phyloP scores from a whole-genome alignment of 2,888 invertebrate species.

The Lacanobia wlatinum region DNA sequence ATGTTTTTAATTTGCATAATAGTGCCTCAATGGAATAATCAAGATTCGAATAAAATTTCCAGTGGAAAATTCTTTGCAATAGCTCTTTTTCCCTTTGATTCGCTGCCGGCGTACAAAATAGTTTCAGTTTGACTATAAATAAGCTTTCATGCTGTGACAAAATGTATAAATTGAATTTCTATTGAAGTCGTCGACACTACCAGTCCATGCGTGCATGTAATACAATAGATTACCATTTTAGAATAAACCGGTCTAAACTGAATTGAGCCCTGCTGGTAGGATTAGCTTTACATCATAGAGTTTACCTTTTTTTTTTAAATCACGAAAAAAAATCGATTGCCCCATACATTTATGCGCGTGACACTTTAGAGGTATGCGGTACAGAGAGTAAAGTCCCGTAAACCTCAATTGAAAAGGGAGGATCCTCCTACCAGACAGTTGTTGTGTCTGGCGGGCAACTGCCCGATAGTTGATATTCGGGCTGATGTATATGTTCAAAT shows the following conservation, averaged over 20 bases:
- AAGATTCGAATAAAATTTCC: slow-evolving; percentile 49
- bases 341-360: no score
- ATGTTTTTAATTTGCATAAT: slow-evolving; percentile 62
- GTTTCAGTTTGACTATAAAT: slow-evolving; percentile 36
- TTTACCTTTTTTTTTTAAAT: no score
- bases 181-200: slow-evolving; percentile 27
- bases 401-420: no score
- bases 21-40: slow-evolving; percentile 53
- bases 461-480: no score
- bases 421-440: no score
- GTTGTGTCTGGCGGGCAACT: no score
- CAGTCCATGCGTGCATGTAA: not conserved
- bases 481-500: no score
- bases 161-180: slow-evolving; percentile 39
- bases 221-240: slow-evolving; percentile 15
- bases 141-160: slow-evolving; percentile 25
- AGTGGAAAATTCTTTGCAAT: slow-evolving; percentile 40
- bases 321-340: no score
- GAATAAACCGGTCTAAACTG: slow-evolving; percentile 9
- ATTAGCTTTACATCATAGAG: not conserved
- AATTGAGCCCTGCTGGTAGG: not conserved
- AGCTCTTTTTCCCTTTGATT: slow-evolving; percentile 41
- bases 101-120: slow-evolving; percentile 19
- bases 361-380: no score
- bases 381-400: no score